Percentiles rank a stretch among this genome's conserved stretches.
Evolutionary conservation across 2,113 vertebrate genomes (phyloP).

Genomic region (Trinectes maculatus): DNA sequence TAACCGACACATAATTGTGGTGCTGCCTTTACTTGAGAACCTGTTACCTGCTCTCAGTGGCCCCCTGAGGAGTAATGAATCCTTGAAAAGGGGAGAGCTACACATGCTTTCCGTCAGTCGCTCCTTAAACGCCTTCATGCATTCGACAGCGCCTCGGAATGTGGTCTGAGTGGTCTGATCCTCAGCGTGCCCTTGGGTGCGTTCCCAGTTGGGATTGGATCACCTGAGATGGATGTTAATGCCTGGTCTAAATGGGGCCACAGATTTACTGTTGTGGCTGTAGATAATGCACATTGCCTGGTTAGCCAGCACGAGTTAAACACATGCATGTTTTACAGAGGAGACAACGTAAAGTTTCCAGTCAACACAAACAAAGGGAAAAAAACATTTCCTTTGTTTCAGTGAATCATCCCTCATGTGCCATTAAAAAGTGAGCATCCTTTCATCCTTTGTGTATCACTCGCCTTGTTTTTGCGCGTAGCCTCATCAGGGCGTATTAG

Average conservation of each 20-base stretch:
- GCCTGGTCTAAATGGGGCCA: not conserved
- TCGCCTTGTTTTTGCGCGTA: not conserved
- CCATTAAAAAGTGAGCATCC: not conserved
- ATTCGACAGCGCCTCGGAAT: no score
- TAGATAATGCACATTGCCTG: no score
- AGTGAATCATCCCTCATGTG: not conserved
- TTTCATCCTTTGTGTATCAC: conserved; percentile 21
- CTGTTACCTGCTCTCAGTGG: not conserved
- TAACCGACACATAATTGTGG: no score
- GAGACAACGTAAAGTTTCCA: no score
- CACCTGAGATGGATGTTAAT: not conserved
- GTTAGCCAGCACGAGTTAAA: no score
- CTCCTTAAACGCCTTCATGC: not conserved
- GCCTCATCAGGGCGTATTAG: not conserved
- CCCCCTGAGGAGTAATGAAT: not conserved
- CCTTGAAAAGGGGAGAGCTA: not conserved
- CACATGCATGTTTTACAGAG: not conserved
- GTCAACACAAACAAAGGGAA: no score
- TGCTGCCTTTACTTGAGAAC: no score
- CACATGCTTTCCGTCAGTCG: not conserved
- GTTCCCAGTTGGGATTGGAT: not conserved
- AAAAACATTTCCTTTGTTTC: not conserved
- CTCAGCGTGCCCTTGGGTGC: not conserved
- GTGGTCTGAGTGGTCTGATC: not conserved
- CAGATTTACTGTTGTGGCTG: not conserved